Evolutionary conservation across 2,888 invertebrate genomes (phyloP), one percentile per base, ranked within the genome.

Genomic region (Lasioglossum lativentre): DNA sequence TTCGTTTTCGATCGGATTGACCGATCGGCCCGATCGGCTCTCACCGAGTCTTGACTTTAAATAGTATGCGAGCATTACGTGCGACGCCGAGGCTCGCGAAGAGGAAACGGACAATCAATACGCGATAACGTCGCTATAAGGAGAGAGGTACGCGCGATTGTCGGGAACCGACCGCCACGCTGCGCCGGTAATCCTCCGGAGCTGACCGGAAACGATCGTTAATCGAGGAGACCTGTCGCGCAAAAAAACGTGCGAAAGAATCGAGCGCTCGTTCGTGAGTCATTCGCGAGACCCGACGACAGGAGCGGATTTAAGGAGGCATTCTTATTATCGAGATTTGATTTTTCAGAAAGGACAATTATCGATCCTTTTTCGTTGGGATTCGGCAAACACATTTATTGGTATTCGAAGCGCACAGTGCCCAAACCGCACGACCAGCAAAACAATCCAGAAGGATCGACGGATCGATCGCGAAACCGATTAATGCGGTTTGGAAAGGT

Each of bases 161-260:
- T 86, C 82, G 82, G 86, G 86, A 86, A 86, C 71, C 68, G 23
- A 12, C 30, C 23, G 56, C 34, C 34, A 2, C 34, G 34, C 52
- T 30, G 56, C 34, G 34, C 52, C 38, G 56, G 77, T 79, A 74
- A 76, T 77, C 52, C 34, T 76, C 38, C 34, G 66, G 34, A 83
- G 56, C 45, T 78, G 78, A 83, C 90, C 90, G 92, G 92, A 92
- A 91, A 88, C 82, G 92, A 87, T 91, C 91, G 91, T 92, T 92
- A 92, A 92, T 92, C 92, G 91, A 88, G 82, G 90, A 90, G 91
- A 90, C 83, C 87, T 86, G 84, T 77, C 83, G 90, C 86, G 90
- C 91, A 92, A 93, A 92, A 93, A 92, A 92, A 92, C 92, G 92
- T 92, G 92, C 92, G 92, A 92, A 92, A 92, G 91, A 88, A 80